phyloP scores from a whole-genome alignment of 2,113 vertebrate species.

The Oreotrochilus melanogaster region DNA sequence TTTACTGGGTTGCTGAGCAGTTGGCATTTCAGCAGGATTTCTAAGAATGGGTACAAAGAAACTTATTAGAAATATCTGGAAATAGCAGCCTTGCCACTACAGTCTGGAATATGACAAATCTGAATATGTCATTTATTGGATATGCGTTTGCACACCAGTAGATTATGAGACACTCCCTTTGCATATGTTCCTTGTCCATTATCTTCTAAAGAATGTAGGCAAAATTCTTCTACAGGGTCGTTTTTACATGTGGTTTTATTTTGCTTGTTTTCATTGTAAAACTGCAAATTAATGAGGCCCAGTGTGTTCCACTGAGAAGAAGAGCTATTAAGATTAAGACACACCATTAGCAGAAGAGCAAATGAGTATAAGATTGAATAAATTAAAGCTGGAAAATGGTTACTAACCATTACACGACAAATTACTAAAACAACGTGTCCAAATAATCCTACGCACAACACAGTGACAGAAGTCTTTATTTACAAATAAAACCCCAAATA shows the following conservation, averaged over 20 bases:
- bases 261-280: background rate
- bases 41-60: background rate
- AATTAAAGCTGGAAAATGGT: background rate
- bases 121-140: accelerated
- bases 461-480: background rate
- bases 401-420: background rate
- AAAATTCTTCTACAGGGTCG: no score
- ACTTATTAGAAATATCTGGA: background rate
- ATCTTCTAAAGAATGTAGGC: background rate
- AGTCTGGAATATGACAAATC: background rate
- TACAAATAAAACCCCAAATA: background rate
- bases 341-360: background rate
- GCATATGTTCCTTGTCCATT: background rate
- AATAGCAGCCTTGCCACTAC: background rate
- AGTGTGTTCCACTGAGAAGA: background rate
- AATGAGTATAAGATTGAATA: background rate
- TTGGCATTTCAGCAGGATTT: background rate
- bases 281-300: background rate
- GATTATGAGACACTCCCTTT: background rate
- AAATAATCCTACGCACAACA: background rate
- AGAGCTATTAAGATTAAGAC: background rate
- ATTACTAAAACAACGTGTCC: background rate
- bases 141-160: background rate
- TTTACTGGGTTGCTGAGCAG: background rate
- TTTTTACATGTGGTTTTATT: background rate